Percentiles rank a stretch among this genome's conserved stretches.
Conservation (phyloP, 2,113 vertebrate genomes). For the Macrotis lagotis region DNA sequence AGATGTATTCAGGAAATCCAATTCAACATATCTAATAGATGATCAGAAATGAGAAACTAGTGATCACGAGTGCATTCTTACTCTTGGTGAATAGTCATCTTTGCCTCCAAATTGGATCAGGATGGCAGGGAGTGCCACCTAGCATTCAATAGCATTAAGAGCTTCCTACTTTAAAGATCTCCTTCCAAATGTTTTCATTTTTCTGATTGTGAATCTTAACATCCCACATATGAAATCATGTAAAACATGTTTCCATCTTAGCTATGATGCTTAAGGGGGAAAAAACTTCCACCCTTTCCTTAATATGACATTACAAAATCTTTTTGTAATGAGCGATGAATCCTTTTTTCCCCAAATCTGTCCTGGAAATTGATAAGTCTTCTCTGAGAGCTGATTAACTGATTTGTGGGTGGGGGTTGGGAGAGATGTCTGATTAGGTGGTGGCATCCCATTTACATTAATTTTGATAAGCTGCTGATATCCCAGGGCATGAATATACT, state of each 20-base stretch:
- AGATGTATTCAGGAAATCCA: background rate
- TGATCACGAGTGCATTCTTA: background rate
- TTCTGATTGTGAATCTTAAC: slow-evolving; percentile 96
- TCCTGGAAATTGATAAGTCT: slow-evolving; percentile 93
- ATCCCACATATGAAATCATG: slow-evolving; percentile 93
- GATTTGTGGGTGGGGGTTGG: slow-evolving; percentile 90
- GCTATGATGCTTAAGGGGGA: no score
- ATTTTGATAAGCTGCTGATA: slow-evolving; percentile 65
- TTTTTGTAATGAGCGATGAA: slow-evolving; percentile 97
- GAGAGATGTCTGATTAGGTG: slow-evolving; percentile 92
- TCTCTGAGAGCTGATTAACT: slow-evolving; percentile 89
- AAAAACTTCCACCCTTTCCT: slow-evolving; percentile 97
- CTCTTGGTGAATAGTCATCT: background rate
- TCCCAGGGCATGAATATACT: slow-evolving; percentile 91
- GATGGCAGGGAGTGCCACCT: background rate
- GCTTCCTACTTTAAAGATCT: slow-evolving; percentile 98
- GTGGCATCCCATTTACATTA: slow-evolving; percentile 95
- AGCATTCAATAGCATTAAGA: slow-evolving; percentile 83
- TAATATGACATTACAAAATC: slow-evolving; percentile 99
- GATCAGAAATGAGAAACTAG: no score
- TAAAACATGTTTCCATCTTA: no score
- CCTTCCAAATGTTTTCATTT: slow-evolving; percentile 97
- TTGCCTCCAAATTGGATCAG: background rate
- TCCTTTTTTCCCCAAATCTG: slow-evolving; percentile 90
- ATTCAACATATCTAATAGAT: background rate